Conservation (phyloP, 2,888 invertebrate genomes). For the Cordylochernes scorpioides region DNA sequence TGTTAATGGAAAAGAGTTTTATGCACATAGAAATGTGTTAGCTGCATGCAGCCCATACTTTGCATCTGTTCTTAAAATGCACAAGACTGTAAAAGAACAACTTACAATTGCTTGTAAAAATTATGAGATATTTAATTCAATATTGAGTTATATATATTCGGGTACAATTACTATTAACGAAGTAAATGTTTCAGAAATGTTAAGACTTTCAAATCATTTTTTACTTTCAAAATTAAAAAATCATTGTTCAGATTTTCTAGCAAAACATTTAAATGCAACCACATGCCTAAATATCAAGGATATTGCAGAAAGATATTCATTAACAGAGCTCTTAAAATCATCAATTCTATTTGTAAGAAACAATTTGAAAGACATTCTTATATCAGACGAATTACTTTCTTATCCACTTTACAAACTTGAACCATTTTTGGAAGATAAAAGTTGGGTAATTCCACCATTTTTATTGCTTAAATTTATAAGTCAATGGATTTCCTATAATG, state of each 20-base stretch:
- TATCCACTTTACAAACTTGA: conserved; percentile 27
- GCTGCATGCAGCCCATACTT: conserved; percentile 37
- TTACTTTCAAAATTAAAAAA: conserved; percentile 32
- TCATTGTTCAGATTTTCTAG: conserved; percentile 36
- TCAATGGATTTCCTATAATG: conserved; percentile 29
- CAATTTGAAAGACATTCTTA: too few species aligned
- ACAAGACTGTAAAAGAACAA: conserved; percentile 28
- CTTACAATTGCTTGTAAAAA: conserved; percentile 31
- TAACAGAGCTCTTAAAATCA: too few species aligned
- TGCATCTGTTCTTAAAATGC: conserved; percentile 30
- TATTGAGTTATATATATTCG: conserved; percentile 38
- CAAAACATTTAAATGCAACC: conserved; percentile 31
- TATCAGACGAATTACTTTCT: conserved; percentile 30
- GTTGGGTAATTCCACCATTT: conserved; percentile 20
- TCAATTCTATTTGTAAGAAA: too few species aligned
- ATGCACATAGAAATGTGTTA: conserved; percentile 34
- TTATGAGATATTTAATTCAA: conserved; percentile 30
- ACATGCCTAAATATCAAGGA: conserved; percentile 35
- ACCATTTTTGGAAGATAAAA: conserved; percentile 29
- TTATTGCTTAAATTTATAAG: conserved; percentile 26
- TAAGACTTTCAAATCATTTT: conserved; percentile 35
- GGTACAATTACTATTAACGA: conserved; percentile 33
- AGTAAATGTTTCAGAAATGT: conserved; percentile 32
- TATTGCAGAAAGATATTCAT: conserved; percentile 32
- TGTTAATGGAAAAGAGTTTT: conserved; percentile 31